Percentiles rank a stretch among this genome's conserved stretches.
phyloP scores from a whole-genome alignment of 2,797 vertebrate genomes.

The Pangasius krempfi region DNA sequence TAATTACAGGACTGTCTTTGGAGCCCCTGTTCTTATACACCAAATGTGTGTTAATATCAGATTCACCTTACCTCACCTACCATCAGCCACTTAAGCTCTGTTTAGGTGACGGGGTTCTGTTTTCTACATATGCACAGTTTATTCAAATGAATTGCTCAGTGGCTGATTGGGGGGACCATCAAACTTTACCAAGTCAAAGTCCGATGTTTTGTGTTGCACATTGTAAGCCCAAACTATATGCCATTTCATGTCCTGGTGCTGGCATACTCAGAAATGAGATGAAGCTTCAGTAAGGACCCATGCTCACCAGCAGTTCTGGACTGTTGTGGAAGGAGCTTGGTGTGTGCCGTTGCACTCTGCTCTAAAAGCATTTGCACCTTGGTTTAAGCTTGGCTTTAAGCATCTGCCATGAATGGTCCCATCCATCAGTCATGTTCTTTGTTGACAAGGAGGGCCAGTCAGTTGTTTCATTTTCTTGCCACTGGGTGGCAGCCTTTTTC shows the following conservation, averaged over 20 bases:
- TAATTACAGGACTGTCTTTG: constrained; percentile 37
- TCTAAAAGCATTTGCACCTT: constrained; percentile 61
- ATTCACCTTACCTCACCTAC: constrained; percentile 33
- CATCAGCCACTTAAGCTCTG: constrained; percentile 32
- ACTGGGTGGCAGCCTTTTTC: constrained; percentile 10
- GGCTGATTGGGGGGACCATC: constrained; percentile 82
- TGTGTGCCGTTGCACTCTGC: constrained; percentile 47
- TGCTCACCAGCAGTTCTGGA: constrained; percentile 37
- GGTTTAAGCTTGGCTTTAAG: constrained; percentile 76
- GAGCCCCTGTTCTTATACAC: constrained; percentile 12
- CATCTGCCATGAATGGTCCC: constrained; percentile 82
- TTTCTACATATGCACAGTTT: constrained; percentile 76
- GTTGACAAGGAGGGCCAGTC: constrained; percentile 50
- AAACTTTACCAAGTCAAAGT: constrained; percentile 23
- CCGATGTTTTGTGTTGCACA: not conserved
- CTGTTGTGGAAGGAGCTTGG: constrained; percentile 47
- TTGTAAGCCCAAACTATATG: constrained; percentile 21
- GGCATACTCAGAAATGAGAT: constrained; percentile 14
- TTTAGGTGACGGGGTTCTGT: constrained; percentile 66
- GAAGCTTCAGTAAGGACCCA: constrained; percentile 4
- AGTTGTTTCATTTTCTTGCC: constrained; percentile 59
- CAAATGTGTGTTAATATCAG: not conserved
- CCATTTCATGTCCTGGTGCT: not conserved
- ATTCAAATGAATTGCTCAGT: constrained; percentile 60
- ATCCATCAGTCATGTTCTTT: constrained; percentile 75